Conservation (phyloP, 1,140 invertebrate genomes). For the Ganaspis sp. region DNA sequence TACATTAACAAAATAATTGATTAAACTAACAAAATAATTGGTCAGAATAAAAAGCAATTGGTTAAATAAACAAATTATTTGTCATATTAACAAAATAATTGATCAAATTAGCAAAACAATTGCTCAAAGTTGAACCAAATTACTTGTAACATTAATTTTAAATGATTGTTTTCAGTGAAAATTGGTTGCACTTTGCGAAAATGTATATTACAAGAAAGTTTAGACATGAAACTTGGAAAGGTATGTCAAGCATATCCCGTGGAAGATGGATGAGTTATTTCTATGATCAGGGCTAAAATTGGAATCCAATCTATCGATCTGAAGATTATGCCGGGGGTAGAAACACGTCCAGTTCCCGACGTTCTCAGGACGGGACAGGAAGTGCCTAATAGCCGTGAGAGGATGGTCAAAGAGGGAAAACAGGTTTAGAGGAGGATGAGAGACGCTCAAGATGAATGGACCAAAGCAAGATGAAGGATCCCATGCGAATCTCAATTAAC, state of each 20-base stretch:
- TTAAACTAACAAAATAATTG: too few species aligned
- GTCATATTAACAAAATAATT: too few species aligned
- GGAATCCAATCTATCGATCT: constrained; percentile 53
- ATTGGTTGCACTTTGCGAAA: too few species aligned
- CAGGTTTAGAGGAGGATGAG: constrained; percentile 60
- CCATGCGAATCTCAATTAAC: constrained; percentile 56
- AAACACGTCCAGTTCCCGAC: constrained; percentile 37
- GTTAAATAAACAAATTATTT: too few species aligned
- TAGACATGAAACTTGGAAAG: too few species aligned
- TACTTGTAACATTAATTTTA: too few species aligned
- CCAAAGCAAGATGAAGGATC: constrained; percentile 45
- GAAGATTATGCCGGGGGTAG: constrained; percentile 23
- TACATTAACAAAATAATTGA: too few species aligned
- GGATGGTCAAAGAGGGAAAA: constrained; percentile 65
- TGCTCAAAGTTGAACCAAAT: too few species aligned
- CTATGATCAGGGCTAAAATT: constrained; percentile 44
- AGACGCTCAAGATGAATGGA: constrained; percentile 58
- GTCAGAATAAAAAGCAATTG: too few species aligned
- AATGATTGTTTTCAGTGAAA: too few species aligned
- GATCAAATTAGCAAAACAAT: too few species aligned
- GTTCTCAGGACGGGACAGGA: constrained; percentile 73
- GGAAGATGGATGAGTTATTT: constrained; percentile 20
- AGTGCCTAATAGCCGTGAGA: constrained; percentile 76
- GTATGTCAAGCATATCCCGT: neutral
- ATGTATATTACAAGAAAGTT: neutral